Conservation (phyloP, 2,113 vertebrate genomes). For the Pipa parva region DNA sequence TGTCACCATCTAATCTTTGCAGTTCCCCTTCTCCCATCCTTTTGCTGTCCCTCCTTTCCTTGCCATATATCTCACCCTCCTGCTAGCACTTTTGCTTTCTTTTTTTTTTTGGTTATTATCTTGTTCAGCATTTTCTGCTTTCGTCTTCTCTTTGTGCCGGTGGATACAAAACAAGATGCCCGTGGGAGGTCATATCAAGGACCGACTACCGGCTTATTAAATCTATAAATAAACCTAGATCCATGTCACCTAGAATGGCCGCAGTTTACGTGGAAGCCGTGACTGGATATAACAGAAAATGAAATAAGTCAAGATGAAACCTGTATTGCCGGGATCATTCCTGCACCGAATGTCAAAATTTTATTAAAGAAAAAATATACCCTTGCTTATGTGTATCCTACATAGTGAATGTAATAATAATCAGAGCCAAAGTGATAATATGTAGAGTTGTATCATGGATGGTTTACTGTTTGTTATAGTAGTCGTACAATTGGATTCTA, state of each 20-base stretch:
- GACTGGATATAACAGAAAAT: not conserved
- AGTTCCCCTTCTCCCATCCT: not conserved
- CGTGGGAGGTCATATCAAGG: conserved; percentile 33
- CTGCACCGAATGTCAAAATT: not conserved
- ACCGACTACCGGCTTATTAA: conserved; percentile 35
- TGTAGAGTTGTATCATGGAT: too few species aligned
- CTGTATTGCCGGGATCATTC: not conserved
- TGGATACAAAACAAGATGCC: conserved; percentile 23
- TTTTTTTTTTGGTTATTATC: conserved; percentile 11
- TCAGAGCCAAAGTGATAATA: too few species aligned
- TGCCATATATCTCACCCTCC: not conserved
- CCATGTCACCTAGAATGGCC: conserved; percentile 22
- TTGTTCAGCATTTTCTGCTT: conserved; percentile 8
- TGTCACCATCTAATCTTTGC: not conserved
- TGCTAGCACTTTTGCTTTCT: conserved; percentile 7
- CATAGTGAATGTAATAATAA: too few species aligned
- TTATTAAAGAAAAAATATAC: not conserved
- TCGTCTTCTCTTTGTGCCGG: conserved; percentile 9
- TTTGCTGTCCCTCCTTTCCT: not conserved
- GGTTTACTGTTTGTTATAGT: too few species aligned
- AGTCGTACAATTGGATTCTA: too few species aligned
- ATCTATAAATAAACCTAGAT: conserved; percentile 40
- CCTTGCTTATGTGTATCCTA: too few species aligned
- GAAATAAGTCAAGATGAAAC: conserved; percentile 12
- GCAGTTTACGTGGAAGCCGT: not conserved